Evolutionary conservation across 2,888 invertebrate species (phyloP).

Genomic region (Campoplex capitator): DNA sequence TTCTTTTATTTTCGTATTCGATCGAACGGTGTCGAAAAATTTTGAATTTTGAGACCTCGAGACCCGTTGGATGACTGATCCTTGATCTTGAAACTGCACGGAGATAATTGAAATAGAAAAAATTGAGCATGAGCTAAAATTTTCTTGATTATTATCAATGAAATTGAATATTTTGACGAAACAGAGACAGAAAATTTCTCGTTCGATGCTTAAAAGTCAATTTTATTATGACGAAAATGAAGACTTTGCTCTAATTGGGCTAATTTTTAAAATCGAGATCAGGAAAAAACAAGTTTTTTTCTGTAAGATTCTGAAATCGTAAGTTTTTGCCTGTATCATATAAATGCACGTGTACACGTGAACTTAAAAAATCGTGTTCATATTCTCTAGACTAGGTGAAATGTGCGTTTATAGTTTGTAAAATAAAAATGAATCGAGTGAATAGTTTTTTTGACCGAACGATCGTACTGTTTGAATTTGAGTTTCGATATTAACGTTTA

Average conservation of each 20-base stretch:
- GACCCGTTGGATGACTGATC: no score
- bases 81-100: background rate
- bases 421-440: conserved; percentile 56
- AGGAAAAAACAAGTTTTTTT: background rate
- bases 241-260: no score
- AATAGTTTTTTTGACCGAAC: conserved; percentile 51
- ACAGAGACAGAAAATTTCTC: background rate
- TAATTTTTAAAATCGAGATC: no score
- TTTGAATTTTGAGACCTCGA: no score
- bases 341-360: background rate
- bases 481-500: conserved; percentile 16
- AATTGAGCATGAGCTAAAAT: no score
- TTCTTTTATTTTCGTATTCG: no score
- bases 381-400: conserved; percentile 65
- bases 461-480: conserved; percentile 21
- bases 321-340: background rate
- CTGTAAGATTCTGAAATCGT: background rate
- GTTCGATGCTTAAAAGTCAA: background rate
- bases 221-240: background rate
- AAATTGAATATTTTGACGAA: background rate
- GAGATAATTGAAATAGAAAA: background rate
- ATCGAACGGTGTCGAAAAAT: no score
- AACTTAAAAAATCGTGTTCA: conserved; percentile 42
- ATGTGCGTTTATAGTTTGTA: conserved; percentile 63
- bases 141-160: background rate